Percentiles rank a stretch among this genome's conserved stretches.
These are phyloP conservation scores for Tetheella fluctuosa DNA, from an alignment of 2,888 invertebrate species.

Conservation along the genomic window DNA sequence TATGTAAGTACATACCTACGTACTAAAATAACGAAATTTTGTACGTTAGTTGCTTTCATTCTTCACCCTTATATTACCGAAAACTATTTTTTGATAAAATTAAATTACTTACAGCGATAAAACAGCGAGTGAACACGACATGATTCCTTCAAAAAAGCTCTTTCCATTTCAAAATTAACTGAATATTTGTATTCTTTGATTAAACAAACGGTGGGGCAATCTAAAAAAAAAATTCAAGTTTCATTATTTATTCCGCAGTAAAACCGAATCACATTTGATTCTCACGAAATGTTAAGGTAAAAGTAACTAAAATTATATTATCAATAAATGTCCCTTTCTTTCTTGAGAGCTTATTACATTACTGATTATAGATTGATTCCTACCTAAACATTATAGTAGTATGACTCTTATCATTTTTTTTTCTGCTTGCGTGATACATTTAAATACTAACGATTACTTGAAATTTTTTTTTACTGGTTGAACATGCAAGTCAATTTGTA, in stretches of 20 bases:
- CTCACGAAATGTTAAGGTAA: not conserved
- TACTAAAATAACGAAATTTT: no score
- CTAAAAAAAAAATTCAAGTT: slow-evolving; percentile 11
- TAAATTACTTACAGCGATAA: no score
- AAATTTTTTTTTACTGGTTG: no score
- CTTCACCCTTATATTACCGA: no score
- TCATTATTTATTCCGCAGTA: slow-evolving; percentile 8
- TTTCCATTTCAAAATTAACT: not conserved
- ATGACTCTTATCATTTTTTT: not conserved
- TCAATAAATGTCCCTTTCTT: not conserved
- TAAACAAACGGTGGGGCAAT: not conserved
- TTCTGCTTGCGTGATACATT: not conserved
- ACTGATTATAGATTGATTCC: not conserved
- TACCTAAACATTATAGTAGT: not conserved
- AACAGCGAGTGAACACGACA: no score
- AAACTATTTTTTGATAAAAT: no score
- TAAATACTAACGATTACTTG: no score
- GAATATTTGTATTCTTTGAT: not conserved
- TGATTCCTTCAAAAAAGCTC: no score
- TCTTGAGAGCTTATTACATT: not conserved
- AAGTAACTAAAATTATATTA: not conserved
- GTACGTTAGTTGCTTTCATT: no score
- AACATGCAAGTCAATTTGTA: no score
- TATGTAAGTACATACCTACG: no score
- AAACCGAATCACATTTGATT: not conserved